phyloP scores from a whole-genome alignment of 2,888 invertebrate genomes.

The Lithophane leautieri region DNA sequence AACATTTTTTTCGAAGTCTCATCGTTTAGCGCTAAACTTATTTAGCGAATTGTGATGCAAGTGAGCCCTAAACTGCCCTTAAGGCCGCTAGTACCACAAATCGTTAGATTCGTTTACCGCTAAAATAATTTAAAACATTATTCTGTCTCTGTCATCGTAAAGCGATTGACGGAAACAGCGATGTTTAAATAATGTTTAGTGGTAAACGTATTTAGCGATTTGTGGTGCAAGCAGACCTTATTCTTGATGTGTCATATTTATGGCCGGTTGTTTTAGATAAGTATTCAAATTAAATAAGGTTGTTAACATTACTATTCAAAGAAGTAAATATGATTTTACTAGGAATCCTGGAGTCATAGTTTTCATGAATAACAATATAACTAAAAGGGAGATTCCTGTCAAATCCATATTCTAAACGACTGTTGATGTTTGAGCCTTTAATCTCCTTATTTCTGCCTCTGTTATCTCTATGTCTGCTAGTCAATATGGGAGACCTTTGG shows the following conservation, averaged over 20 bases:
- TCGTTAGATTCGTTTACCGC: neutral
- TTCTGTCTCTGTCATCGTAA: neutral
- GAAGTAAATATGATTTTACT: slow-evolving; percentile 67
- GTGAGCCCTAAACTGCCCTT: too few relatives aligned
- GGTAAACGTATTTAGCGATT: neutral
- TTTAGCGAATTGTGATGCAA: too few relatives aligned
- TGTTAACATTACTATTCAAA: slow-evolving; percentile 55
- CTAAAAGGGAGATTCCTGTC: slow-evolving; percentile 66
- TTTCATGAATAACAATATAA: slow-evolving; percentile 65
- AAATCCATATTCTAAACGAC: slow-evolving; percentile 30
- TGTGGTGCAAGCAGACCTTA: too few relatives aligned
- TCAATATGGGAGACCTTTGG: slow-evolving; percentile 53
- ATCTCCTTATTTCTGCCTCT: neutral
- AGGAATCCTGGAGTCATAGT: slow-evolving; percentile 62
- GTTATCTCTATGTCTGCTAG: neutral
- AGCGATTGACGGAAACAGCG: neutral
- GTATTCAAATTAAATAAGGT: slow-evolving; percentile 36
- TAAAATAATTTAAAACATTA: neutral
- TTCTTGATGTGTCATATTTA: neutral
- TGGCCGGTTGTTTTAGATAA: neutral
- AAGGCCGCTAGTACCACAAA: too few relatives aligned
- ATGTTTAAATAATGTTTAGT: neutral
- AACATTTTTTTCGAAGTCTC: neutral
- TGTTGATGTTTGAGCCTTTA: neutral
- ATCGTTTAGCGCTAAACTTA: too few relatives aligned